phyloP scores from a whole-genome alignment of 2,113 vertebrate species.

The Scytalopus superciliaris region DNA sequence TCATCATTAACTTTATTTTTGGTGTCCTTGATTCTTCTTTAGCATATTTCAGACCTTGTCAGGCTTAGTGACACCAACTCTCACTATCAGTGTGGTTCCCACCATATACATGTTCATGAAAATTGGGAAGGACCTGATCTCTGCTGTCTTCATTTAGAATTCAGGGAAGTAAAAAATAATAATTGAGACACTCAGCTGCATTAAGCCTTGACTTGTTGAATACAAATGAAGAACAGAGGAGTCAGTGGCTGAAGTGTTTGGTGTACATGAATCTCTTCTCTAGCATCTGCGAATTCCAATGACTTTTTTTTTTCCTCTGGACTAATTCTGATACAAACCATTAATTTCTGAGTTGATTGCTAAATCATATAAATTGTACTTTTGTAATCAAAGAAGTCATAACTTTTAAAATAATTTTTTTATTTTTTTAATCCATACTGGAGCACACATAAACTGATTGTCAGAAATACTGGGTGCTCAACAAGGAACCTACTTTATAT shows the following conservation, averaged over 20 bases:
- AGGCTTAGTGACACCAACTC: neutral
- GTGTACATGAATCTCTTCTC: neutral
- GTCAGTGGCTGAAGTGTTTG: neutral
- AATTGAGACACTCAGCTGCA: neutral
- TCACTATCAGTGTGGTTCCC: neutral
- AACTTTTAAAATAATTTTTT: neutral
- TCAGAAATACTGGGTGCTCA: neutral
- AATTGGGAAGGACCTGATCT: neutral
- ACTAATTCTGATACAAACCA: neutral
- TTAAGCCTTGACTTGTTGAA: neutral
- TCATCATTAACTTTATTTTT: neutral
- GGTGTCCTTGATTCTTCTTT: neutral
- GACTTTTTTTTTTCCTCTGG: neutral
- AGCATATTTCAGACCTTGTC: neutral
- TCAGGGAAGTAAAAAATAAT: neutral
- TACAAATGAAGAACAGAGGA: conserved; percentile 1
- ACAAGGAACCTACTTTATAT: neutral
- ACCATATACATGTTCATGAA: neutral
- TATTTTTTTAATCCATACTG: neutral
- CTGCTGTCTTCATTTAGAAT: neutral
- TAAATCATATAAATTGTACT: neutral
- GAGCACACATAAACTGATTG: neutral
- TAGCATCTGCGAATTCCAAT: neutral
- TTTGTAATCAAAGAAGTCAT: neutral
- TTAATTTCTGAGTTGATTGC: neutral